Evolutionary conservation across 2,888 invertebrate genomes (phyloP).

Genomic region (Mesorhabditis spiculigera): DNA sequence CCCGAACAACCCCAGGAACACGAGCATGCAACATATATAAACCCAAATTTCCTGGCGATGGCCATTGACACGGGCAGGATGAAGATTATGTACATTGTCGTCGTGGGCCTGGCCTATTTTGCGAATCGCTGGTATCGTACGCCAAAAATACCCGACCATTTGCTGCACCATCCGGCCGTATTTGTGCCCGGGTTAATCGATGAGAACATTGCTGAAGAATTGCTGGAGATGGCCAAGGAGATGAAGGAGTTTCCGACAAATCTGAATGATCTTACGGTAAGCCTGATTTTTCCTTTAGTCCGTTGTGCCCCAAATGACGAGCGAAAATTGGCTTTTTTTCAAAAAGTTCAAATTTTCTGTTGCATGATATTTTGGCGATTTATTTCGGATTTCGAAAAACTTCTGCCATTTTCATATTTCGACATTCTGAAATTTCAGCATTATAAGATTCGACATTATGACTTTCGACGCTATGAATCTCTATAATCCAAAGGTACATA

Average conservation of each 20-base stretch:
- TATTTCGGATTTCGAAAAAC: too few relatives aligned
- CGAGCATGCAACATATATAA: not conserved
- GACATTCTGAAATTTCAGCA: too few relatives aligned
- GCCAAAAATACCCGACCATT: slow-evolving; percentile 12
- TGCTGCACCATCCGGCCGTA: slow-evolving; percentile 9
- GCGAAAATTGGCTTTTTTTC: too few relatives aligned
- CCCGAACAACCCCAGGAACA: not conserved
- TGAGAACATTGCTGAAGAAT: slow-evolving; percentile 9
- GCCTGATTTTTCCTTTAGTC: not conserved
- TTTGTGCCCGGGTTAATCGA: slow-evolving; percentile 9
- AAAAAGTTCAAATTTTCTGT: too few relatives aligned
- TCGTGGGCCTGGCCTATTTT: not conserved
- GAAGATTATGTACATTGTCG: not conserved
- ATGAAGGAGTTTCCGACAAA: slow-evolving; percentile 13
- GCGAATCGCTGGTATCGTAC: slow-evolving; percentile 7
- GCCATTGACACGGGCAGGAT: not conserved
- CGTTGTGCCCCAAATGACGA: too few relatives aligned
- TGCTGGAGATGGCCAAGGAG: slow-evolving; percentile 10
- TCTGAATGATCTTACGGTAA: slow-evolving; percentile 16
- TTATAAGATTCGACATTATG: too few relatives aligned
- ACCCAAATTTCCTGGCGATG: too few relatives aligned
- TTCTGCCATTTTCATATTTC: too few relatives aligned
- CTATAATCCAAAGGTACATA: too few relatives aligned
- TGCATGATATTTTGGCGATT: too few relatives aligned
- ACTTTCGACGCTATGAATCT: too few relatives aligned